A percentile compares a stretch with the other conserved stretches of the same genome.
Evolutionary conservation across 2,797 vertebrate genomes (phyloP).

Genomic region (Poeciliopsis turneri): DNA sequence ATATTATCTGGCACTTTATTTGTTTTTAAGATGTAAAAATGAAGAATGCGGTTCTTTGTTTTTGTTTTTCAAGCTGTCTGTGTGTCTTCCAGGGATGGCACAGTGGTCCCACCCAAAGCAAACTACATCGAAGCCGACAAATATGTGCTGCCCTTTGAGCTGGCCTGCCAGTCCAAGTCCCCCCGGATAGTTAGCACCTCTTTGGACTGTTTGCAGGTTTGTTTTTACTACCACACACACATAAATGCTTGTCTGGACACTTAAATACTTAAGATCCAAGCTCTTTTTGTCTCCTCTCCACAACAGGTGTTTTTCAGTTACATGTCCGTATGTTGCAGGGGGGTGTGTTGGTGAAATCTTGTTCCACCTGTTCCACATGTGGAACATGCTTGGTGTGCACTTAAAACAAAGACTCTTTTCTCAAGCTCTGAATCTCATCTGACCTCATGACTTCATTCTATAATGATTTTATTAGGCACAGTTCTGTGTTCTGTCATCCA

Average conservation of each 20-base stretch:
- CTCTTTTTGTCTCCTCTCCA: neutral
- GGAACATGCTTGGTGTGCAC: neutral
- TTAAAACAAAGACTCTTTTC: neutral
- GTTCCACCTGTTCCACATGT: neutral
- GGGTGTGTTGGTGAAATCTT: neutral
- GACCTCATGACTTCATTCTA: neutral
- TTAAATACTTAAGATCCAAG: neutral
- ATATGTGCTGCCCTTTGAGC: slow-evolving; percentile 95
- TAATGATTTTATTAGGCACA: neutral
- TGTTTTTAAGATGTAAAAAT: neutral
- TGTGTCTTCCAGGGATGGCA: slow-evolving; percentile 83
- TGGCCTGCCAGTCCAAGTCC: slow-evolving; percentile 97
- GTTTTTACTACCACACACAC: neutral
- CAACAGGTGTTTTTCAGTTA: neutral
- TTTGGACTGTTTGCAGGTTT: slow-evolving; percentile 93
- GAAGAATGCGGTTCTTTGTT: neutral
- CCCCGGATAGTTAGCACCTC: slow-evolving; percentile 96
- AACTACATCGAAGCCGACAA: slow-evolving; percentile 99
- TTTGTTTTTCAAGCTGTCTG: slow-evolving; percentile 3
- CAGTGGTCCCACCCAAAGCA: slow-evolving; percentile 87
- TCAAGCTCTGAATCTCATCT: neutral
- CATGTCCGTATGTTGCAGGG: neutral
- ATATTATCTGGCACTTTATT: neutral
- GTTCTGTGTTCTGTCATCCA: neutral
- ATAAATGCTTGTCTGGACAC: neutral